Percentiles rank a stretch among this genome's conserved stretches.
Conservation (phyloP, 2,797 vertebrate species). For the Tachyglossus aculeatus region DNA sequence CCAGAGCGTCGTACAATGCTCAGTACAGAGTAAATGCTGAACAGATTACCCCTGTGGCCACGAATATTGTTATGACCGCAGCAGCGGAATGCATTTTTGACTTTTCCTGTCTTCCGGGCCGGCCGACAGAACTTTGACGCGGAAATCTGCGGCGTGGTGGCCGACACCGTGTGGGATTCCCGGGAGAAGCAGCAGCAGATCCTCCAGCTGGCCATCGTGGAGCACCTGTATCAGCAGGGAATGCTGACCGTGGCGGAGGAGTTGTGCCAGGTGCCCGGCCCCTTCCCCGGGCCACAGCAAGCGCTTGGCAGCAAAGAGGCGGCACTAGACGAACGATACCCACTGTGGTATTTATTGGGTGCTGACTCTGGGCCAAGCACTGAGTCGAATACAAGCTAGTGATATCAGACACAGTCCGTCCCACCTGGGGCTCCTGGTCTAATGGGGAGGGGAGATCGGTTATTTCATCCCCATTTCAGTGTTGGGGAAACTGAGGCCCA, state of each 20-base stretch:
- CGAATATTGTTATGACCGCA: too few relatives aligned
- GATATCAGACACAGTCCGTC: too few relatives aligned
- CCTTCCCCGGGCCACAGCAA: too few relatives aligned
- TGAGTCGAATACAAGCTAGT: too few relatives aligned
- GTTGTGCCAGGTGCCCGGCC: constrained; percentile 92
- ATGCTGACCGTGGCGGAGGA: constrained; percentile 91
- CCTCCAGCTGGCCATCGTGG: constrained; percentile 87
- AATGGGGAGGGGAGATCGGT: not conserved
- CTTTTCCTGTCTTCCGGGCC: not conserved
- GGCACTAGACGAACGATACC: not conserved
- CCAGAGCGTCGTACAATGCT: too few relatives aligned
- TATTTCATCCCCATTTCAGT: too few relatives aligned
- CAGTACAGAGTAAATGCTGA: too few relatives aligned
- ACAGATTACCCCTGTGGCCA: too few relatives aligned
- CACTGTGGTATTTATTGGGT: not conserved
- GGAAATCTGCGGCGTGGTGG: constrained; percentile 89
- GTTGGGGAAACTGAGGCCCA: too few relatives aligned
- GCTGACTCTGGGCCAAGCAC: too few relatives aligned
- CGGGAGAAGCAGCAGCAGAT: constrained; percentile 86
- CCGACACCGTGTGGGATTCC: constrained; percentile 87
- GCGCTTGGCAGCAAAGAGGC: not conserved
- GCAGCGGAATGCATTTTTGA: too few relatives aligned
- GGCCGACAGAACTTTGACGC: constrained; percentile 86
- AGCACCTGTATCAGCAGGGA: constrained; percentile 89
- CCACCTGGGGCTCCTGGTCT: too few relatives aligned